phyloP scores from a whole-genome alignment of 2,113 vertebrate species.

The Gasterosteus aculeatus region DNA sequence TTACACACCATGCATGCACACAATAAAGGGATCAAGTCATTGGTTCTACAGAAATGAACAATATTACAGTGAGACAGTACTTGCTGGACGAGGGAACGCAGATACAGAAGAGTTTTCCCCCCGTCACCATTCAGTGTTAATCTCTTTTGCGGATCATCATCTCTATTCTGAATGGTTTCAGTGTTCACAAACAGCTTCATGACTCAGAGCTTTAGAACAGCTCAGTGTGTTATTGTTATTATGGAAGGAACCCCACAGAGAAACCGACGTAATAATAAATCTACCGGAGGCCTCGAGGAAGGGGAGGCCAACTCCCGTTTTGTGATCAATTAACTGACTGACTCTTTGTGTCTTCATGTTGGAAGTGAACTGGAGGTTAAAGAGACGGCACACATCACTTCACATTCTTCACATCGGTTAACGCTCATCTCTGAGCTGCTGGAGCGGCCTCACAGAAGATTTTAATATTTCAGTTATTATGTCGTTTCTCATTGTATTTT shows the following conservation, averaged over 20 bases:
- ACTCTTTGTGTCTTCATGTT: too few species aligned
- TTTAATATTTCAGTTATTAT: not conserved
- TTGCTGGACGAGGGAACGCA: not conserved
- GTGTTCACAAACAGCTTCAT: too few species aligned
- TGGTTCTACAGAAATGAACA: not conserved
- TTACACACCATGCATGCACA: slow-evolving; percentile 7
- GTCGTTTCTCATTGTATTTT: not conserved
- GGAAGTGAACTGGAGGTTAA: not conserved
- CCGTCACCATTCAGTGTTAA: not conserved
- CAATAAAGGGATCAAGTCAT: not conserved
- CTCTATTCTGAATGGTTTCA: not conserved
- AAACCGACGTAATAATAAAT: too few species aligned
- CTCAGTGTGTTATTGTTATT: too few species aligned
- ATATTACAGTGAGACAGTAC: slow-evolving; percentile 3
- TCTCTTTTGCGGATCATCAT: not conserved
- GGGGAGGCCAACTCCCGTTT: too few species aligned
- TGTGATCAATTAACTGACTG: too few species aligned
- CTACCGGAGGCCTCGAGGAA: too few species aligned
- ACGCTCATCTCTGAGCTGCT: not conserved
- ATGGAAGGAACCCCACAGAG: too few species aligned
- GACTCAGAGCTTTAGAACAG: too few species aligned
- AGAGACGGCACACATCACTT: not conserved
- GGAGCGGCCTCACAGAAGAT: not conserved
- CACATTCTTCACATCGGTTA: not conserved
- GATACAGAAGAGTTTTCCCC: not conserved